Conservation (phyloP, 2,797 vertebrate species). For the Arremon brunneinucha region DNA sequence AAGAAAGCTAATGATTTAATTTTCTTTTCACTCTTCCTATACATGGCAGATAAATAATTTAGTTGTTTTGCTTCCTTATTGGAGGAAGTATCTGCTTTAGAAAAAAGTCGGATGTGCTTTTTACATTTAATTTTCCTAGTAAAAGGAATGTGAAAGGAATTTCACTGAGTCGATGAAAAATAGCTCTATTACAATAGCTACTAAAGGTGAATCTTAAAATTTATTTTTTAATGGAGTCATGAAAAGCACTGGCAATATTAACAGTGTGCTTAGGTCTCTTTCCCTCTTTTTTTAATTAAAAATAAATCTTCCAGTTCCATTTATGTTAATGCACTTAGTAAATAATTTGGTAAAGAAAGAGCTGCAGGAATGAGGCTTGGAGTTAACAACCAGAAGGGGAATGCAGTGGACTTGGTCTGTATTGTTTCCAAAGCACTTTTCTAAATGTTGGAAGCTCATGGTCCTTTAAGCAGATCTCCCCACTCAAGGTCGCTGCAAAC, state of each 20-base stretch:
- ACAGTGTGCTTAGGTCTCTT: constrained; percentile 9
- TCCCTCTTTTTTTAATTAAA: constrained; percentile 36
- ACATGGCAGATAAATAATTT: constrained; percentile 39
- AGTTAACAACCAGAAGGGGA: neutral
- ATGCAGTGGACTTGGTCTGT: neutral
- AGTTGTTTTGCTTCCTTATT: constrained; percentile 34
- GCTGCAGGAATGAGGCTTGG: neutral
- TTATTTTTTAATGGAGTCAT: constrained; percentile 58
- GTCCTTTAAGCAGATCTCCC: neutral
- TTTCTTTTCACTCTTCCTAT: constrained; percentile 29
- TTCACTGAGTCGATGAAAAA: constrained; percentile 25
- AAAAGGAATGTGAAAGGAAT: constrained; percentile 12
- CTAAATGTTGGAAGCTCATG: neutral
- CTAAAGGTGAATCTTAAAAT: constrained; percentile 56
- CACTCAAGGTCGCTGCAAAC: neutral
- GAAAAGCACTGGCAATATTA: constrained; percentile 37
- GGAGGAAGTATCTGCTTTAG: neutral
- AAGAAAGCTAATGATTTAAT: constrained; percentile 38
- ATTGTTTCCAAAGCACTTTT: neutral
- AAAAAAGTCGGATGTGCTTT: constrained; percentile 10
- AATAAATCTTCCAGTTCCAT: constrained; percentile 31
- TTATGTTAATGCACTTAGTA: constrained; percentile 53
- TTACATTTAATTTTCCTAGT: constrained; percentile 17
- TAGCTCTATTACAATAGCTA: constrained; percentile 48
- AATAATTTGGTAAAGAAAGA: constrained; percentile 43